Evolutionary conservation across 2,797 vertebrate genomes (phyloP).

Genomic region (Hemitrygon akajei): DNA sequence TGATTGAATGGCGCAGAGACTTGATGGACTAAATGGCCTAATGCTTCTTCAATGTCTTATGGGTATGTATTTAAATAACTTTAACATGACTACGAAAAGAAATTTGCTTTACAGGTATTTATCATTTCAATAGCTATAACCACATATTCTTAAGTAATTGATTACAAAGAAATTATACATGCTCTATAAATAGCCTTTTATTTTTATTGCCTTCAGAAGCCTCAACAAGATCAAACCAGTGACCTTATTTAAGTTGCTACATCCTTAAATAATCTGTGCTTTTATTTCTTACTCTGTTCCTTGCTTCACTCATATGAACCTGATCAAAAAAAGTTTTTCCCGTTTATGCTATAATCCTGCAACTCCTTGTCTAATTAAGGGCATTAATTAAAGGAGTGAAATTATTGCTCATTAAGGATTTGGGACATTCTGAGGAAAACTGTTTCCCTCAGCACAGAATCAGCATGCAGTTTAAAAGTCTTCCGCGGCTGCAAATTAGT

Average conservation of each 20-base stretch:
- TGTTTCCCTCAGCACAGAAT: constrained; percentile 33
- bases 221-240: neutral
- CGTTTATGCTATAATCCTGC: constrained; percentile 11
- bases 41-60: too few relatives aligned
- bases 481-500: constrained; percentile 31
- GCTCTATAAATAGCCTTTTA: neutral
- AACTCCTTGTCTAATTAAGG: constrained; percentile 29
- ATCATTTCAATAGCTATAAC: neutral
- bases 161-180: neutral
- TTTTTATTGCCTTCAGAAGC: neutral
- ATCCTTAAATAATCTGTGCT: neutral
- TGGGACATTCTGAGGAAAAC: constrained; percentile 27
- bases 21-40: too few relatives aligned
- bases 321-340: neutral
- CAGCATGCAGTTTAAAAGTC: constrained; percentile 34
- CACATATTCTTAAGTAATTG: neutral
- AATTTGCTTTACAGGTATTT: neutral
- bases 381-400: constrained; percentile 36
- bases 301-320: neutral
- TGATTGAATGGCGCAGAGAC: too few relatives aligned
- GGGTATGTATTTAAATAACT: neutral
- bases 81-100: neutral
- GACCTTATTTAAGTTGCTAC: neutral
- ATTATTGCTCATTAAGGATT: constrained; percentile 36
- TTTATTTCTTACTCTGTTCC: neutral